phyloP scores from a whole-genome alignment of 2,797 vertebrate genomes.

The Hylomyscus alleni region DNA sequence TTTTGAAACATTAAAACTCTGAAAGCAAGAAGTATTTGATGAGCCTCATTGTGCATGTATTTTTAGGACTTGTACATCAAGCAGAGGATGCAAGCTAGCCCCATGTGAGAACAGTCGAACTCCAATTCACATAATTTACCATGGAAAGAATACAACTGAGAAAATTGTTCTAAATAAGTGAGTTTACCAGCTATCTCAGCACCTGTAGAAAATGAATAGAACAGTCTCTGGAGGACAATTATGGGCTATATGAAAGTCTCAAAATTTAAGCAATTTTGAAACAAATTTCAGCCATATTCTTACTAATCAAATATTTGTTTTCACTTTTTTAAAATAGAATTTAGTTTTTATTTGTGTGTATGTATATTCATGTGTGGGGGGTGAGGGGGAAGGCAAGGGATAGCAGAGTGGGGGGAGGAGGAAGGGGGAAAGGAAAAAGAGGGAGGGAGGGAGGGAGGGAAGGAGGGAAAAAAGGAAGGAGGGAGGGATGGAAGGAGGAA shows the following conservation, averaged over 20 bases:
- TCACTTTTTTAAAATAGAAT: background rate
- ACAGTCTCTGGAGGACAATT: background rate
- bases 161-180: slow-evolving; percentile 9
- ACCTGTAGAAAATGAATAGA: background rate
- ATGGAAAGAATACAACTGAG: background rate
- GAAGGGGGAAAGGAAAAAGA: no score
- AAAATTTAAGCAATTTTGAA: background rate
- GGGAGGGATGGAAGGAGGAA: no score
- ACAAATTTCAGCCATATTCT: background rate
- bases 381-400: no score
- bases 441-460: background rate
- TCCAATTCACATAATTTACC: slow-evolving; percentile 6
- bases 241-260: background rate
- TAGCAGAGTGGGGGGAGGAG: background rate
- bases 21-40: background rate
- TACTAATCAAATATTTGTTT: background rate
- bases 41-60: background rate
- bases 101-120: background rate
- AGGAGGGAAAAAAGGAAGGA: background rate
- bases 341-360: background rate
- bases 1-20: slow-evolving; percentile 36
- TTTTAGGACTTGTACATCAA: slow-evolving; percentile 6
- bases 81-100: background rate
- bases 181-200: slow-evolving; percentile 13
- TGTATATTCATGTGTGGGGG: no score